phyloP scores from a whole-genome alignment of 2,888 invertebrate genomes.

The Rhagophthalmus giganteus region DNA sequence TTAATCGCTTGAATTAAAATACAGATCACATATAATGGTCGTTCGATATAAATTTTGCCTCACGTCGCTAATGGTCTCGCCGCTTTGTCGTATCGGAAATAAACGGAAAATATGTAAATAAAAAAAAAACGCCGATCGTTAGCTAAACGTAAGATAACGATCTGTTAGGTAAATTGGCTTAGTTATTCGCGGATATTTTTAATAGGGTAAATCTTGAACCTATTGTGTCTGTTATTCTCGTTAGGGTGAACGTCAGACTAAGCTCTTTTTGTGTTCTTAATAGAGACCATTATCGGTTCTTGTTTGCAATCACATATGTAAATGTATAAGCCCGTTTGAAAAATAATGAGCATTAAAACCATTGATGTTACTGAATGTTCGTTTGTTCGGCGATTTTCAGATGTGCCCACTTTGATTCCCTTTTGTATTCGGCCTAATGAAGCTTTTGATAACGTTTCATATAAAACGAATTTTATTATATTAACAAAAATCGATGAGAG shows the following conservation, averaged over 20 bases:
- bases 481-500: no score
- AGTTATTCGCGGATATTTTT: slow-evolving; percentile 53
- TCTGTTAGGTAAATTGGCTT: slow-evolving; percentile 54
- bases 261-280: slow-evolving; percentile 28
- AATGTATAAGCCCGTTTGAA: slow-evolving; percentile 46
- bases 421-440: slow-evolving; percentile 19
- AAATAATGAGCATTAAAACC: slow-evolving; percentile 55
- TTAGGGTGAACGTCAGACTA: slow-evolving; percentile 42
- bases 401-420: slow-evolving; percentile 14
- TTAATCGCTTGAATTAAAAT: slow-evolving; percentile 43
- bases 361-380: slow-evolving; percentile 50
- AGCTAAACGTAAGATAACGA: slow-evolving; percentile 51
- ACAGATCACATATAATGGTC: slow-evolving; percentile 32
- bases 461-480: neutral
- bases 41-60: slow-evolving; percentile 8
- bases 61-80: slow-evolving; percentile 3
- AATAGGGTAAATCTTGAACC: slow-evolving; percentile 53
- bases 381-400: slow-evolving; percentile 40
- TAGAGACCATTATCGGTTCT: slow-evolving; percentile 28
- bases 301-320: slow-evolving; percentile 48
- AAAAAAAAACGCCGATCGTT: slow-evolving; percentile 38
- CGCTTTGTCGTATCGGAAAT: neutral
- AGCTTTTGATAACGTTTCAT: slow-evolving; percentile 12
- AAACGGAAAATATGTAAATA: slow-evolving; percentile 2
- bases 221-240: slow-evolving; percentile 49